These are phyloP conservation scores for Drosophila peninsularis DNA, from an alignment of 2,888 invertebrate species.

Conservation along the genomic window DNA sequence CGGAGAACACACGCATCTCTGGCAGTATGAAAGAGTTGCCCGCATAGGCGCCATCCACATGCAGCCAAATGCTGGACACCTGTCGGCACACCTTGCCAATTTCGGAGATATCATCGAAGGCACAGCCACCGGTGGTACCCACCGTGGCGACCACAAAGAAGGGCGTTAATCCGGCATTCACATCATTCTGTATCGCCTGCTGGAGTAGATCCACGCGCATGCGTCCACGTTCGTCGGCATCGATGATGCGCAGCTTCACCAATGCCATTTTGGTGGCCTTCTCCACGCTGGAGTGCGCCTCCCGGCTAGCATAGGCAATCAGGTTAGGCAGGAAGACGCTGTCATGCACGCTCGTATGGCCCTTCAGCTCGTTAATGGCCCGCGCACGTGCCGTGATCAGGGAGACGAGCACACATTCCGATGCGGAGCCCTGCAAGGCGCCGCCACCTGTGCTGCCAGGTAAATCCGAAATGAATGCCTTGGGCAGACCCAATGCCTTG, in stretches of 20 bases:
- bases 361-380: conserved; percentile 89
- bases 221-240: conserved; percentile 89
- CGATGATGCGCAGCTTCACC: conserved; percentile 89
- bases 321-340: conserved; percentile 90
- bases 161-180: conserved; percentile 90
- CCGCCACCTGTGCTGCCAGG: conserved; percentile 89
- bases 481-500: conserved; percentile 90
- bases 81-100: conserved; percentile 89
- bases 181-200: conserved; percentile 89
- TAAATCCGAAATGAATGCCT: conserved; percentile 86
- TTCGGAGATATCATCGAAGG: conserved; percentile 92
- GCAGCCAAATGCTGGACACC: conserved; percentile 90
- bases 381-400: conserved; percentile 91
- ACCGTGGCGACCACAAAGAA: conserved; percentile 93
- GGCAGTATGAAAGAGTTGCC: conserved; percentile 94
- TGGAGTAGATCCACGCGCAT: conserved; percentile 88
- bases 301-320: conserved; percentile 90
- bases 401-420: conserved; percentile 92
- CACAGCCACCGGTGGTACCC: conserved; percentile 93
- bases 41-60: conserved; percentile 95
- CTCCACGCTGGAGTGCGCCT: conserved; percentile 91
- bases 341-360: conserved; percentile 86
- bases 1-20: conserved; percentile 89
- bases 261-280: conserved; percentile 92
- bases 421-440: conserved; percentile 93